Evolutionary conservation across 2,888 invertebrate species (phyloP).

Genomic region (Folsomia manolachei): DNA sequence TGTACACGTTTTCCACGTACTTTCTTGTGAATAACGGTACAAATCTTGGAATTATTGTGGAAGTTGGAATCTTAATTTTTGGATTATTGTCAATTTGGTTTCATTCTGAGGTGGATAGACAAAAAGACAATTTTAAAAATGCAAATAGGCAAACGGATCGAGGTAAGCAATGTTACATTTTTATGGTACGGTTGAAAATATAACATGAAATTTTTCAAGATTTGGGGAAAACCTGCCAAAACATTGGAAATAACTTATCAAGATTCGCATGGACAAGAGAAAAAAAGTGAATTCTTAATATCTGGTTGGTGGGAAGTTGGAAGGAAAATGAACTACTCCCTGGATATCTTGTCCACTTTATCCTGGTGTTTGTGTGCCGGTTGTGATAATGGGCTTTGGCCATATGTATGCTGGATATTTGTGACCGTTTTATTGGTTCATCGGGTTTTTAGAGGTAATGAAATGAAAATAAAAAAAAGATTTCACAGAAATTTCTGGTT

Average conservation of each 20-base stretch:
- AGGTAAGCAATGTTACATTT: no score
- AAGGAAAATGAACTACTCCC: background rate
- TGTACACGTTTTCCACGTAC: background rate
- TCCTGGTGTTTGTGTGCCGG: background rate
- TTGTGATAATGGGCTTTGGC: background rate
- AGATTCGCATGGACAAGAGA: background rate
- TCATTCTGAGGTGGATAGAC: background rate
- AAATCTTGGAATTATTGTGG: background rate
- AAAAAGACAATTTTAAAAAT: background rate
- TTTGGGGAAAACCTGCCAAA: background rate
- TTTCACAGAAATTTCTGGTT: no score
- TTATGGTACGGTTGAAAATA: no score
- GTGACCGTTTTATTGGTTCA: background rate
- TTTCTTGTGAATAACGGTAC: background rate
- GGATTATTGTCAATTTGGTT: background rate
- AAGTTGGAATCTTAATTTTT: background rate
- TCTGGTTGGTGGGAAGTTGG: background rate
- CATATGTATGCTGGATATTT: background rate
- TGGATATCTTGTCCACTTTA: background rate
- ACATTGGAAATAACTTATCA: background rate
- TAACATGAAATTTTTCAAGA: no score
- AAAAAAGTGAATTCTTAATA: background rate
- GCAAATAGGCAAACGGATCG: no score
- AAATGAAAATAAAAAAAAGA: no score
- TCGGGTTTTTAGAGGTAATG: background rate